These are phyloP conservation scores for Sebastes paucispinis DNA, from an alignment of 2,797 vertebrate genomes.

Conservation along the genomic window DNA sequence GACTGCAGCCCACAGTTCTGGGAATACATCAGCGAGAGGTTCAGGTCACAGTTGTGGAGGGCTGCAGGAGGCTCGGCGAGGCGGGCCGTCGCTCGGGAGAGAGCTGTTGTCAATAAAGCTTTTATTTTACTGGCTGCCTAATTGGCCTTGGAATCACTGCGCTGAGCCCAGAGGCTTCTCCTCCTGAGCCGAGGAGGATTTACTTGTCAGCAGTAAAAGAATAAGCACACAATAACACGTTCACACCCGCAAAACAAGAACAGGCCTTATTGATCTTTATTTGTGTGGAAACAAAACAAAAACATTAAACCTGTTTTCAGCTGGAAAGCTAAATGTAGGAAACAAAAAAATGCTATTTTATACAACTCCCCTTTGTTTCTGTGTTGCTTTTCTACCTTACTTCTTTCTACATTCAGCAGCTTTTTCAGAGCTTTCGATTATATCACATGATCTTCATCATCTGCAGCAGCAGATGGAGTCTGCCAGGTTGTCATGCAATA, in stretches of 20 bases:
- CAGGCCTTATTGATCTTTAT: not conserved
- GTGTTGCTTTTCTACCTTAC: not conserved
- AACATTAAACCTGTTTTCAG: not conserved
- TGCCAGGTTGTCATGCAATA: not conserved
- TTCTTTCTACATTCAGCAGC: not conserved
- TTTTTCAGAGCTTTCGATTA: not conserved
- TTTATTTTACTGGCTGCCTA: conserved; percentile 53
- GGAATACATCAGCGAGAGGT: conserved; percentile 1
- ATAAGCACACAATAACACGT: not conserved
- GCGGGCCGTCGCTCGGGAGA: not conserved
- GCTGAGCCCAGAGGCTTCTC: conserved; percentile 6
- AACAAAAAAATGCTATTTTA: not conserved
- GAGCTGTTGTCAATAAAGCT: conserved; percentile 47
- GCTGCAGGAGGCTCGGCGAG: not conserved
- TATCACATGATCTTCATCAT: not conserved
- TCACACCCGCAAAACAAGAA: not conserved
- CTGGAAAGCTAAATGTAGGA: not conserved
- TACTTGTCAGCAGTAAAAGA: conserved; percentile 17
- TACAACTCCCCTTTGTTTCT: not conserved
- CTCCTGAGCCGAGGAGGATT: conserved; percentile 4
- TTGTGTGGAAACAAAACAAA: not conserved
- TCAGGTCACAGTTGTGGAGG: not conserved
- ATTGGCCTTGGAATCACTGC: conserved; percentile 49
- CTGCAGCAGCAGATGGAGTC: not conserved
- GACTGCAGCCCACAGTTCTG: not conserved